Conservation (phyloP, 1,140 invertebrate species). For the Ceratitis capitata region DNA sequence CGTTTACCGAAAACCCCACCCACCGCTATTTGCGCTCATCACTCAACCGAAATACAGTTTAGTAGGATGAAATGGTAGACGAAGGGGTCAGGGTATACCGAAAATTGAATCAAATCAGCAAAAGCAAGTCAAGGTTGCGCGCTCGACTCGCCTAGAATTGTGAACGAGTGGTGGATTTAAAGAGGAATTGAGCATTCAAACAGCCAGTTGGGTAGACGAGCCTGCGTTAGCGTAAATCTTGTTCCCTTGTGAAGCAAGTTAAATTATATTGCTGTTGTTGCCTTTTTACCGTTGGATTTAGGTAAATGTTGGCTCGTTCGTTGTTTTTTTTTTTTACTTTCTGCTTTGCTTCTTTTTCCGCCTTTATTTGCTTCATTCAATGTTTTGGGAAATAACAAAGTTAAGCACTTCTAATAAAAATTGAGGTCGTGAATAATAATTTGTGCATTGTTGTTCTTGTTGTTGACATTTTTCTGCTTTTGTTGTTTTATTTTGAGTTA, state of each 20-base stretch:
- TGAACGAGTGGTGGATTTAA: neutral
- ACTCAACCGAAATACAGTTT: neutral
- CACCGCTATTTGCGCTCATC: neutral
- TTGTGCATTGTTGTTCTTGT: neutral
- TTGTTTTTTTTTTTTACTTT: neutral
- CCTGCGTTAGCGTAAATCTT: neutral
- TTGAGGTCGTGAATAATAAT: constrained; percentile 21
- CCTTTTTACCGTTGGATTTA: neutral
- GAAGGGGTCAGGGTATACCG: neutral
- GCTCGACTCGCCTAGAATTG: neutral
- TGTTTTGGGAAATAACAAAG: constrained; percentile 3
- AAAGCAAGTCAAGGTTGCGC: constrained; percentile 10
- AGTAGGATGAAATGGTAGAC: neutral
- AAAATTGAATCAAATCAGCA: constrained; percentile 28
- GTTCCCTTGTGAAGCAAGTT: neutral
- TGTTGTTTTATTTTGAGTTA: neutral
- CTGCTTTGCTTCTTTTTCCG: too few relatives aligned
- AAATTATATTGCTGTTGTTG: neutral
- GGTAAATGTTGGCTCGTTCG: neutral
- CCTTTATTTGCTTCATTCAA: neutral
- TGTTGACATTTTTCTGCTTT: neutral
- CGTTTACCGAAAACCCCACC: too few relatives aligned
- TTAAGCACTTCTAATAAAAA: constrained; percentile 12
- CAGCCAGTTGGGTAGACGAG: neutral
- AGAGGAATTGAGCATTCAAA: too few relatives aligned